These are phyloP conservation scores for Cerastis leucographa DNA, from an alignment of 2,888 invertebrate genomes.

Conservation along the genomic window DNA sequence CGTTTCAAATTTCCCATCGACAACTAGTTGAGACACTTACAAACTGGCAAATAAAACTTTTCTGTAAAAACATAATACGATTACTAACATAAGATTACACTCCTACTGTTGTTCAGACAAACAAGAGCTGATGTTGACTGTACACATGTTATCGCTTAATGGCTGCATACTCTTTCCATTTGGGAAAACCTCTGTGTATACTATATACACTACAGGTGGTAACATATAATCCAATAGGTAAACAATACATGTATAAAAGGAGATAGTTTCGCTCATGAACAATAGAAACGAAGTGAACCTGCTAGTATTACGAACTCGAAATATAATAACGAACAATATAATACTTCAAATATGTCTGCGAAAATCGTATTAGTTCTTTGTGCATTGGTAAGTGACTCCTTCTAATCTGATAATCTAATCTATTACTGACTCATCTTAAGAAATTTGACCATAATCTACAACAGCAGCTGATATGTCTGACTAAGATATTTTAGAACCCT, in stretches of 20 bases:
- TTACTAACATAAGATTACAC: slow-evolving; percentile 30
- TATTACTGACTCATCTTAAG: slow-evolving; percentile 5
- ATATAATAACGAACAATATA: slow-evolving; percentile 64
- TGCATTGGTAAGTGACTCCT: slow-evolving; percentile 79
- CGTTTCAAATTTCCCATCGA: slow-evolving; percentile 3
- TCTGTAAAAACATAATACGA: slow-evolving; percentile 34
- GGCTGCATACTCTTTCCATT: slow-evolving; percentile 71
- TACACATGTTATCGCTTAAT: slow-evolving; percentile 79
- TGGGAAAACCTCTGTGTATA: slow-evolving; percentile 82
- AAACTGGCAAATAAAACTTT: slow-evolving; percentile 44
- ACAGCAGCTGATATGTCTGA: background rate
- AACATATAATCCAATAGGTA: slow-evolving; percentile 74
- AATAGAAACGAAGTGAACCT: slow-evolving; percentile 70
- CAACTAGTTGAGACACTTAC: slow-evolving; percentile 22
- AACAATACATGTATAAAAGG: slow-evolving; percentile 83
- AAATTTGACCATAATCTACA: slow-evolving; percentile 1
- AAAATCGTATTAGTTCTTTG: slow-evolving; percentile 80
- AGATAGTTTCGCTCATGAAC: slow-evolving; percentile 59
- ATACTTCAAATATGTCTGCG: slow-evolving; percentile 79
- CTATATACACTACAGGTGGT: slow-evolving; percentile 67
- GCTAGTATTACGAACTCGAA: slow-evolving; percentile 69
- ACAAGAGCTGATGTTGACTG: slow-evolving; percentile 64
- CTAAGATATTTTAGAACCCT: background rate
- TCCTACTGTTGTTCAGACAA: slow-evolving; percentile 50
- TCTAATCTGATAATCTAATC: slow-evolving; percentile 19